Base-by-base conservation (phyloP, 35 echinoderm and acorn worm species). In the Hemicentrotus pulcherrimus region DNA sequence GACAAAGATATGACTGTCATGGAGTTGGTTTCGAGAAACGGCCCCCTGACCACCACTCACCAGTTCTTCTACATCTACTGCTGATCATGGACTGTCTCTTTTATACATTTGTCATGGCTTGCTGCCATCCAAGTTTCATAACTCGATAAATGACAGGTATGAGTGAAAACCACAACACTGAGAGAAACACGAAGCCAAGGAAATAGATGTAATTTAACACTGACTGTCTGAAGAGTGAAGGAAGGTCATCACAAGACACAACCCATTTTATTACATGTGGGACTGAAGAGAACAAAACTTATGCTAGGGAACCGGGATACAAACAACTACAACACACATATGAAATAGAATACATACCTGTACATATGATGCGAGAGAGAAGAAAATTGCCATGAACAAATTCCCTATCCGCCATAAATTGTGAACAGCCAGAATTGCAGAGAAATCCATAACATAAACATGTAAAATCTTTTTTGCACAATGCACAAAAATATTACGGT, bases 351-450 rank as follows among this genome's bases (percentile, higher is more conserved):
- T 28, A 78, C 65, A 22, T 78, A 78, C 65, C 19, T 78, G 65
- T 28, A 78, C 65, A 78, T 78, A 78, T 78, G 65, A 78, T 28
- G 65, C 65, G 19, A 78, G 65, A 28, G 65, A 78, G 28, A 78
- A 78, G 65, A 78, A 78, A n/a, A 78, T 24, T 22, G 65, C 65
- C 65, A 78, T 78, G 65, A 78, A 78, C 24, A 78, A n/a, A 78
- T 78, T 78, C 22, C 65, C 65, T 78, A 78, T 78, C 22, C 65
- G 65, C 65, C 65, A 78, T 78, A 78, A 78, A 78, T 78, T 78
- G 65, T 78, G 28, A 78, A 78, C 65, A 78, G 65, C 65, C 65
- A 78, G 2, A 78, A 78, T 8, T 28, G 65, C 65, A 78, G 65
- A 78, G 22, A 78, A 28, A 78, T 78, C 65, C 65, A 78, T 78